A percentile compares a stretch with the other conserved stretches of the same genome.
These are phyloP conservation scores for Orthosia incerta DNA, from an alignment of 2,888 invertebrate species.

Conservation along the genomic window DNA sequence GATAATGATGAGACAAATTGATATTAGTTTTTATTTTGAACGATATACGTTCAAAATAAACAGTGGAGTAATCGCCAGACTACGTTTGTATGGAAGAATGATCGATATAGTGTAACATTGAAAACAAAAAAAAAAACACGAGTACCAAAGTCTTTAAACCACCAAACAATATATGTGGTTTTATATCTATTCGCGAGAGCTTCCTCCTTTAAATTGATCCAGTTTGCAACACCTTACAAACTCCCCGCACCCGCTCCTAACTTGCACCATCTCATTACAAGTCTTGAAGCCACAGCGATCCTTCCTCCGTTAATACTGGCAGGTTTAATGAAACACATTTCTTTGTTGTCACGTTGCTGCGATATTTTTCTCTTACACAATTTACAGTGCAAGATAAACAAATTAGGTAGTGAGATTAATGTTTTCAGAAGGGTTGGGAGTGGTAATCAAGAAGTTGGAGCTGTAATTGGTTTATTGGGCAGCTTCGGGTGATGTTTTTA, in stretches of 20 bases:
- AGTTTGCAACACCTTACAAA: neutral
- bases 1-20: too few species aligned
- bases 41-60: too few species aligned
- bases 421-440: constrained; percentile 31
- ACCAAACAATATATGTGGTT: neutral
- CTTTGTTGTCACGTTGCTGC: constrained; percentile 72
- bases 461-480: constrained; percentile 41
- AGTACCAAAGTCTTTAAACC: too few species aligned
- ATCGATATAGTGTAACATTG: too few species aligned
- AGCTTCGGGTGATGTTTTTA: neutral
- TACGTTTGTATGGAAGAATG: too few species aligned
- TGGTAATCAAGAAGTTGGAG: constrained; percentile 13
- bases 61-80: too few species aligned
- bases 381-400: constrained; percentile 61
- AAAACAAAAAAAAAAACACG: too few species aligned
- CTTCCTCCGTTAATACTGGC: constrained; percentile 57
- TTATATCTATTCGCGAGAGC: neutral
- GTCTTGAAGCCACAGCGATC: constrained; percentile 46
- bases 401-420: constrained; percentile 54
- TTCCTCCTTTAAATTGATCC: neutral
- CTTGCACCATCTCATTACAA: constrained; percentile 12
- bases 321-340: constrained; percentile 86
- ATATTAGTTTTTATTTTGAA: too few species aligned
- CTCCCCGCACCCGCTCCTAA: neutral
- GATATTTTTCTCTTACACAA: constrained; percentile 72